Percentiles rank a stretch among this genome's conserved stretches.
Evolutionary conservation across 1,140 invertebrate species (phyloP).

Genomic region (Drosophila melanogaster): Release_6_plus_ISO1_MT NT_033779.5:2083001-2083500

Average conservation of each 20-base stretch:
- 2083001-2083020: constrained; percentile 47
- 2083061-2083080: constrained; percentile 41
- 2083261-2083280: background rate
- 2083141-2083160: constrained; percentile 45
- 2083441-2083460: too few species aligned
- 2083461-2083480: background rate
- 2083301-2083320: too few species aligned
- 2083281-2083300: background rate
- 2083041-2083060: constrained; percentile 51
- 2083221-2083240: background rate
- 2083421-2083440: too few species aligned
- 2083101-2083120: constrained; percentile 39
- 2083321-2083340: background rate
- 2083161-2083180: constrained; percentile 49
- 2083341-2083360: background rate
- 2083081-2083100: constrained; percentile 9
- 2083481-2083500: background rate
- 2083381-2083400: too few species aligned
- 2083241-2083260: constrained; percentile 7
- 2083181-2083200: constrained; percentile 10
- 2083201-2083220: background rate
- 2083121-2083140: constrained; percentile 29
- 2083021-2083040: constrained; percentile 50
- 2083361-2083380: background rate
- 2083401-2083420: too few species aligned